Evolutionary conservation across 1,140 invertebrate genomes (phyloP), one percentile per base, ranked within the genome.

Genomic region (Globodera ellingtonae): DNA sequence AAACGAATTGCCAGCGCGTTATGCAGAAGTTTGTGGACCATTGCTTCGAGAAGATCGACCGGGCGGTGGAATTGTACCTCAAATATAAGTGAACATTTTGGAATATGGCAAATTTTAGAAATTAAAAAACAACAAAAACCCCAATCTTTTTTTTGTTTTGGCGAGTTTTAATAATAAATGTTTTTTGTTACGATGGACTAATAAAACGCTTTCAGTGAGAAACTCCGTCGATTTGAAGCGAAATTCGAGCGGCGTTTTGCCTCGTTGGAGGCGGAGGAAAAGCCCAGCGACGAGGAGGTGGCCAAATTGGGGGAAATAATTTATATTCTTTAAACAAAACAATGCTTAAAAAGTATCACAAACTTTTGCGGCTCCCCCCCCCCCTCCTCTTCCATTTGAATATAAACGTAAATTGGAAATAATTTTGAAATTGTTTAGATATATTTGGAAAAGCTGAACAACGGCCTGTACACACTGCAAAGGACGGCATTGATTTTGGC

Each of bases 1-100:
- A 94, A 9, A 93, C 93, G 50, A 95, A 98, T 83, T 90, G 95
- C 56, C 94, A 96, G 88, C 91, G 98, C 75, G 91, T 99, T 48
- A 89, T 99, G 9, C 94, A 93, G 84, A 99, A 99, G 92, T 99
- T 99, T 90, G 94, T 93, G 0, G 98, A 99, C 91, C 98, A 98
- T 89, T 96, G 99, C 91, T 94, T 95, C 86, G 98, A 99, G 91
- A 99, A 99, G 92, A 95, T 98, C 0, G 97, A 99, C 89, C 90
- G 97, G 84, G 91, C 98, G 18, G 91, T 98, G 89, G 97, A 99
- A 90, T 91, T 99, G 67, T 96, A 98, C 91, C 96, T 98, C 85
- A 98, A 98, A 90, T 99, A 98, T 91, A 84, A 75, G 86, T 83
- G 94, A 89, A 91, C 78, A 50, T 92, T 93, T 79, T 90, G 91